Evolutionary conservation across 2,888 invertebrate species (phyloP), one percentile per base, ranked within the genome.

Genomic region (Leptinotarsa haldemani): DNA sequence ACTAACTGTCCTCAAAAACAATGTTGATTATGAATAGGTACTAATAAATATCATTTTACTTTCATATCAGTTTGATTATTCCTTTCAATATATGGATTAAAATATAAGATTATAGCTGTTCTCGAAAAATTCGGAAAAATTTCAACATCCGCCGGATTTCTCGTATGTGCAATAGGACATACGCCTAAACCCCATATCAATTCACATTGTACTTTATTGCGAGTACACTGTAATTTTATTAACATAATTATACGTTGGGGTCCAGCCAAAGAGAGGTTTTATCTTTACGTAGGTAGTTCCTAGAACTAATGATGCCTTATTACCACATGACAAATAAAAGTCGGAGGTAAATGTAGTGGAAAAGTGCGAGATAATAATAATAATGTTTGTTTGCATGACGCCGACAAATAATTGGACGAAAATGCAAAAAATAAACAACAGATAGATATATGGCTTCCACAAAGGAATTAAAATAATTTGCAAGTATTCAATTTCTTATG

Each of bases 211-310:
- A 61, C 63, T 75, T 75, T 75, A 75, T 75, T 48, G 58, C 50
- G 52, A 68, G 70, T 67, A 69, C 71, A 69, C 69, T 74, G 74
- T 75, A 74, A 77, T 77, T 77, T 77, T 72, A 77, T 77, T 77
- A 69, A 72, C 77, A 77, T 77, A 77, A 77, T 77, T 75, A 75
- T 71, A 77, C 71, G 63, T 72, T 67, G 65, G 52, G 70, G 75
- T 63, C 63, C 74, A 65, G 67, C 67, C 47, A 71, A 69, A 71
- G 58, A 68, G 63, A 58, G 64, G 65, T 64, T 56, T 68, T 47
- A 58, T 68, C 61, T 65, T 67, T 58, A 67, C 71, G 77, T 77
- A 77, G 77, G 77, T 71, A 74, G 77, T 73, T 71, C 71, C 71
- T 74, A 71, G 30, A 70, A 75, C 71, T 77, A 70, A 75, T 74